Evolutionary conservation across 2,888 invertebrate genomes (phyloP).

Genomic region (Nebria brevicollis): DNA sequence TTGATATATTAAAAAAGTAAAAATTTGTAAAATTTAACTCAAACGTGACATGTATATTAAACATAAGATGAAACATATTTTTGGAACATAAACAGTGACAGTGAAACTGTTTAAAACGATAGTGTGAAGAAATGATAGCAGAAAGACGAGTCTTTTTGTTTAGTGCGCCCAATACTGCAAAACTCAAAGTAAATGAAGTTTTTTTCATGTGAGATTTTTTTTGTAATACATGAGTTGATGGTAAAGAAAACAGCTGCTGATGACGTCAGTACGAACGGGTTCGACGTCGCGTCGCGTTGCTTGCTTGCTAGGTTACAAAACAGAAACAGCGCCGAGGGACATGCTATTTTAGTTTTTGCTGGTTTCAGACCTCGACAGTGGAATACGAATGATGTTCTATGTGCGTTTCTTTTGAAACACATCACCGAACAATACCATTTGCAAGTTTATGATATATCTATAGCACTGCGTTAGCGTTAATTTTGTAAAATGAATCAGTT

Average conservation of each 20-base stretch:
- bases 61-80: not conserved
- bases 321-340: constrained; percentile 39
- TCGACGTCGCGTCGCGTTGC: constrained; percentile 9
- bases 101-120: constrained; percentile 29
- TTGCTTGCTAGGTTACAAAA: constrained; percentile 9
- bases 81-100: constrained; percentile 18
- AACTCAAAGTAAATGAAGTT: no score
- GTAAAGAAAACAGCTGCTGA: constrained; percentile 13
- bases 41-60: not conserved
- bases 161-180: no score
- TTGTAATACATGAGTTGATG: not conserved
- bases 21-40: not conserved
- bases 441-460: not conserved
- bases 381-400: not conserved
- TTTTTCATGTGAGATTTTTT: not conserved
- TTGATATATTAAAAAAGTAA: not conserved
- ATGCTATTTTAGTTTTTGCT: constrained; percentile 40
- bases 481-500: no score
- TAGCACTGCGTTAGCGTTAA: no score
- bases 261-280: constrained; percentile 11
- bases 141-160: no score
- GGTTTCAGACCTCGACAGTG: constrained; percentile 35
- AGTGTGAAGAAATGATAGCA: not conserved
- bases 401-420: constrained; percentile 4
- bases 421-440: not conserved